phyloP scores from a whole-genome alignment of 1,140 invertebrate genomes.

The Oreohelix idahoensis region DNA sequence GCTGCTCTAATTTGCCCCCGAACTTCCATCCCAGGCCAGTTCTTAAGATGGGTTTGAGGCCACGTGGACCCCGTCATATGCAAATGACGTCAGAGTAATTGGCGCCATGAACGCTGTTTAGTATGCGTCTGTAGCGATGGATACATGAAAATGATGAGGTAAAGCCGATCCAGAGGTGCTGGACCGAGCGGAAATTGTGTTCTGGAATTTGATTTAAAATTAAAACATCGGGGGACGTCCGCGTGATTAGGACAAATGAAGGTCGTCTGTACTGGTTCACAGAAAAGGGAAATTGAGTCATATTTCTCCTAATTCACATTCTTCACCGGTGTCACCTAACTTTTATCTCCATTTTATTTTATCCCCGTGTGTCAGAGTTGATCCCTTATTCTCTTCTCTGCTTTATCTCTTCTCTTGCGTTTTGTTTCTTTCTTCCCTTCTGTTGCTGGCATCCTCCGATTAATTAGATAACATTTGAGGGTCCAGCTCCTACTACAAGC shows the following conservation, averaged over 20 bases:
- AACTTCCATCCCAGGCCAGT: constrained; percentile 12
- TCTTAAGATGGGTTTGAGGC: not conserved
- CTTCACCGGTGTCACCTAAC: too few species aligned
- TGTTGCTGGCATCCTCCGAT: too few species aligned
- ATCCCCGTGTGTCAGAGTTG: too few species aligned
- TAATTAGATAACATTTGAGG: too few species aligned
- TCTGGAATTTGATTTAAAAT: constrained; percentile 43
- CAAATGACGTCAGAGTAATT: constrained; percentile 40
- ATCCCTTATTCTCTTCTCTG: too few species aligned
- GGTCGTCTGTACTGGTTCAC: too few species aligned
- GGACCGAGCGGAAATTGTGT: constrained; percentile 25
- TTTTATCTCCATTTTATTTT: too few species aligned
- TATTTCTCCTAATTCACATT: too few species aligned
- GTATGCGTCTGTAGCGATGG: not conserved
- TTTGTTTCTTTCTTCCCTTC: too few species aligned
- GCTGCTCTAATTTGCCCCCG: constrained; percentile 36
- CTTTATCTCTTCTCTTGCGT: too few species aligned
- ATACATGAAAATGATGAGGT: constrained; percentile 42
- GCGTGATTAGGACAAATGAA: constrained; percentile 31
- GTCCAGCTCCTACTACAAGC: too few species aligned
- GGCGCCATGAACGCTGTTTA: constrained; percentile 31
- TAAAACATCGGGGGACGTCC: constrained; percentile 24
- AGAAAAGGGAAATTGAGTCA: too few species aligned
- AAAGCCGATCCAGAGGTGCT: constrained; percentile 21
- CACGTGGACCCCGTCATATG: constrained; percentile 33